Conservation (phyloP, 1,140 invertebrate species). For the Tribolium madens region DNA sequence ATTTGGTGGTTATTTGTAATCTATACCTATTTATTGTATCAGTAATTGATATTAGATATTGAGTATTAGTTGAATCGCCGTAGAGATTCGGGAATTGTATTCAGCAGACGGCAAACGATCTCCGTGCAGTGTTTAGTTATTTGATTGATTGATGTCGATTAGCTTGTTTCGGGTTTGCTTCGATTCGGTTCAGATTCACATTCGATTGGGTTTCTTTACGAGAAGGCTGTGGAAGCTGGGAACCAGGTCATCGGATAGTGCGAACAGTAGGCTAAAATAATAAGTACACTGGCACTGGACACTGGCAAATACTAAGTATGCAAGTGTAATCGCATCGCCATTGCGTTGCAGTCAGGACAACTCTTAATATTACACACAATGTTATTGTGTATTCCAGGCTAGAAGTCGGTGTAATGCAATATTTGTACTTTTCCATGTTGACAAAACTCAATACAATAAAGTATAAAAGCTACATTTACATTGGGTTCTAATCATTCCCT, state of each 20-base stretch:
- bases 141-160: slow-evolving; percentile 51
- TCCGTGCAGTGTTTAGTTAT: slow-evolving; percentile 55
- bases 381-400: slow-evolving; percentile 64
- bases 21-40: slow-evolving; percentile 65
- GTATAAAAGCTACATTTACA: slow-evolving; percentile 62
- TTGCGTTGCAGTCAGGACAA: slow-evolving; percentile 46
- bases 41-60: slow-evolving; percentile 59
- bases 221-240: slow-evolving; percentile 60
- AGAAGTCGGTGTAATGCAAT: slow-evolving; percentile 67
- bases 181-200: slow-evolving; percentile 56
- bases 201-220: slow-evolving; percentile 54
- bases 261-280: slow-evolving; percentile 55
- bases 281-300: slow-evolving; percentile 61
- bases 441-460: slow-evolving; percentile 68
- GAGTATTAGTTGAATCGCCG: slow-evolving; percentile 62
- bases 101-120: slow-evolving; percentile 33
- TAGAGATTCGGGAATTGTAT: slow-evolving; percentile 55
- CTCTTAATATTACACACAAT: slow-evolving; percentile 56
- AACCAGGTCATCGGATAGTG: slow-evolving; percentile 61
- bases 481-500: slow-evolving; percentile 49
- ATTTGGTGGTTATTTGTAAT: slow-evolving; percentile 65
- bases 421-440: slow-evolving; percentile 68
- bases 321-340: slow-evolving; percentile 48
- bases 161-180: slow-evolving; percentile 59
- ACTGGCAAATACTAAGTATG: slow-evolving; percentile 59